A percentile compares a stretch with the other conserved stretches of the same genome.
These are phyloP conservation scores for Rhabditophanes sp. DNA, from an alignment of 2,888 invertebrate genomes.

Conservation along the genomic window DNA sequence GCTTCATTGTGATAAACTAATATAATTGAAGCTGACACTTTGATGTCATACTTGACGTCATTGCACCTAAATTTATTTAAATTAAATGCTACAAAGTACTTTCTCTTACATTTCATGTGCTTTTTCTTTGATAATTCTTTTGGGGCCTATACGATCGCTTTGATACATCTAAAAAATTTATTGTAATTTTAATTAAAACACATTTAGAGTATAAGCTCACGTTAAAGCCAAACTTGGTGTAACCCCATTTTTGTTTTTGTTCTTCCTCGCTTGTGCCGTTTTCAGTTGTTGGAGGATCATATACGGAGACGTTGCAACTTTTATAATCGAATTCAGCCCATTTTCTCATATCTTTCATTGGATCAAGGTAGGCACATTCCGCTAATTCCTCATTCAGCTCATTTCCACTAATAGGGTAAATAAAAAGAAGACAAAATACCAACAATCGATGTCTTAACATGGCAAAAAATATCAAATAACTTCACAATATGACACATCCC, in stretches of 20 bases:
- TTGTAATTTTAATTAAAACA: constrained; percentile 24
- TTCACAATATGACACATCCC: too few species aligned
- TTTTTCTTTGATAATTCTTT: constrained; percentile 68
- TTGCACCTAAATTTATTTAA: constrained; percentile 18
- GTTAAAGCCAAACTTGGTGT: too few species aligned
- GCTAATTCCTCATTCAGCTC: too few species aligned
- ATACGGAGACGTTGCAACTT: constrained; percentile 12
- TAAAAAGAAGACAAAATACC: too few species aligned
- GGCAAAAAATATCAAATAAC: too few species aligned
- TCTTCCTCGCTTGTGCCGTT: constrained; percentile 2
- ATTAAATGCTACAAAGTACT: too few species aligned
- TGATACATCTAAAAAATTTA: constrained; percentile 81
- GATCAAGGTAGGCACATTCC: constrained; percentile 17
- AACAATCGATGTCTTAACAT: too few species aligned
- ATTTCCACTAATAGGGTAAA: too few species aligned
- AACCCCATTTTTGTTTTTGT: neutral
- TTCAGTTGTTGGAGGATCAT: constrained; percentile 10
- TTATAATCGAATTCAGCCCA: constrained; percentile 11
- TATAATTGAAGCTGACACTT: constrained; percentile 54
- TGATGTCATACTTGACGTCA: constrained; percentile 16
- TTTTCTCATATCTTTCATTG: constrained; percentile 11
- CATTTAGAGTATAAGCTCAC: too few species aligned
- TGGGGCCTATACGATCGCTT: constrained; percentile 67
- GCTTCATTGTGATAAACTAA: constrained; percentile 99
- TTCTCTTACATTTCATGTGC: constrained; percentile 63